Evolutionary conservation across 2,888 invertebrate species (phyloP).

Genomic region (Euplagia quadripunctaria): DNA sequence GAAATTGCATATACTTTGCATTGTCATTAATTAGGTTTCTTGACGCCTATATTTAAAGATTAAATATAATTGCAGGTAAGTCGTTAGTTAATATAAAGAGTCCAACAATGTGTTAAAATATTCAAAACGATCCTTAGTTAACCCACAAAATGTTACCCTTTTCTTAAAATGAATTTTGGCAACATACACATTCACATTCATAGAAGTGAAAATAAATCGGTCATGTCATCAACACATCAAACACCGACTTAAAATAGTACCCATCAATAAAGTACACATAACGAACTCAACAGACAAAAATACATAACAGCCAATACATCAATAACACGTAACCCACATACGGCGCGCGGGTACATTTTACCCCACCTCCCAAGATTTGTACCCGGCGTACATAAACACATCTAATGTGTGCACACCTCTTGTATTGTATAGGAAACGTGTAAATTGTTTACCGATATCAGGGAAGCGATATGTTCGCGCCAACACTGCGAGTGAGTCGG

Average conservation of each 20-base stretch:
- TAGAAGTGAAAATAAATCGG: slow-evolving; percentile 28
- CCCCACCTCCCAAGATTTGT: slow-evolving; percentile 54
- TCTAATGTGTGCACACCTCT: slow-evolving; percentile 43
- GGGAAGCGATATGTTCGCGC: slow-evolving; percentile 60
- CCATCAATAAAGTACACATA: slow-evolving; percentile 35
- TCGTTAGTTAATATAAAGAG: too few relatives aligned
- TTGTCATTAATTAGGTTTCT: too few relatives aligned
- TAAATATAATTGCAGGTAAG: too few relatives aligned
- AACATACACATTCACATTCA: not conserved
- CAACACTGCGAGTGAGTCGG: slow-evolving; percentile 52
- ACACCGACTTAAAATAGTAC: slow-evolving; percentile 38
- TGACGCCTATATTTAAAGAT: too few relatives aligned
- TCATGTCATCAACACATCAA: slow-evolving; percentile 35
- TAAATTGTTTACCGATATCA: slow-evolving; percentile 68
- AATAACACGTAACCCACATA: slow-evolving; percentile 50
- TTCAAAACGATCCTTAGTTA: too few relatives aligned
- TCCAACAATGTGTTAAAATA: not conserved
- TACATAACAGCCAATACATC: slow-evolving; percentile 49
- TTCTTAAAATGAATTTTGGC: not conserved
- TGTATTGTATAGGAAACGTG: slow-evolving; percentile 58
- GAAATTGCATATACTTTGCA: too few relatives aligned
- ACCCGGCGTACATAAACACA: slow-evolving; percentile 47
- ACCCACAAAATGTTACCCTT: too few relatives aligned
- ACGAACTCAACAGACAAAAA: slow-evolving; percentile 36
- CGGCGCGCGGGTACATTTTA: slow-evolving; percentile 43